phyloP scores from a whole-genome alignment of 2,888 invertebrate genomes.

The Cephus nigrinus region DNA sequence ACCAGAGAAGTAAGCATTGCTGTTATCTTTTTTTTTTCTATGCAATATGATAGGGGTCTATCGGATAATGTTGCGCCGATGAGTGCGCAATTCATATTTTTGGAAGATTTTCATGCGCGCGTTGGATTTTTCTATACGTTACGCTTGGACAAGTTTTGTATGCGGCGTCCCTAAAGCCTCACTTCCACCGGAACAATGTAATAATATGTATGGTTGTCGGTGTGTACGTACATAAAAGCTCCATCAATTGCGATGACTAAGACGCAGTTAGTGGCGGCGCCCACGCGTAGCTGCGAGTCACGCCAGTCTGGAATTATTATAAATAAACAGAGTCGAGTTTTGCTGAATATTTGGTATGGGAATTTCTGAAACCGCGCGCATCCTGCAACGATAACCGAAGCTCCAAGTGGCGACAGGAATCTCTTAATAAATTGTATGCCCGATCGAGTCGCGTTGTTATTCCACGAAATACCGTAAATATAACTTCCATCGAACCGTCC shows the following conservation, averaged over 20 bases:
- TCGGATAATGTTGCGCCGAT: too few species aligned
- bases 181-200: neutral
- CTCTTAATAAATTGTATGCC: neutral
- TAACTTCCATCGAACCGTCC: neutral
- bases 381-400: neutral
- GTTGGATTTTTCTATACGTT: neutral
- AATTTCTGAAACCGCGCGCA: neutral
- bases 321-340: neutral
- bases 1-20: too few species aligned
- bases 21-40: too few species aligned
- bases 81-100: too few species aligned
- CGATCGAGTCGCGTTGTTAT: neutral
- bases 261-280: neutral
- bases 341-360: neutral
- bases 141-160: neutral
- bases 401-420: neutral
- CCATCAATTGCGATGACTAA: neutral
- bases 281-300: neutral
- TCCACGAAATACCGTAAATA: neutral
- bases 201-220: neutral
- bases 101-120: too few species aligned
- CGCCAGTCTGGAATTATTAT: neutral
- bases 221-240: neutral
- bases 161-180: neutral
- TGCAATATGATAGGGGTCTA: too few species aligned